Base-by-base conservation (phyloP, 2,113 vertebrate genomes). In the Amphiprion percula region DNA sequence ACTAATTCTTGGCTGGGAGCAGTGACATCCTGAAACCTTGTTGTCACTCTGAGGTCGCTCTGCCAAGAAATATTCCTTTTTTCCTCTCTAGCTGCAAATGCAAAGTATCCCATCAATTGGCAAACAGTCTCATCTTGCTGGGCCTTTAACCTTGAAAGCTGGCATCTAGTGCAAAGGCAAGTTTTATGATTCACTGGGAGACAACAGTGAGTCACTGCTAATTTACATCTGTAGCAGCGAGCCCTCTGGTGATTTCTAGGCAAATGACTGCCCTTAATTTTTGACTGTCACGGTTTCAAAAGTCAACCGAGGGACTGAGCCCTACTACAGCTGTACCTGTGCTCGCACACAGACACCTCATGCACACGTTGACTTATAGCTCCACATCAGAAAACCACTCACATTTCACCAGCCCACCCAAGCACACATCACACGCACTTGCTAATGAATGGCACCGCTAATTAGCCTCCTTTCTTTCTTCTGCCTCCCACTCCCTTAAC, bases 401-500 rank as follows among this genome's bases (percentile, higher is more conserved):
- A 54, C 41, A 84, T 44, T 75, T 74, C 30, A 19, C 54, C 54
- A 63, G 77, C 82, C 89, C 90, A 89, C 88, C 86, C 88, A 75
- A 54, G 62, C 71, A 58, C 75, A 81, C 80, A 83, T 86, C 87
- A 81, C 77, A 90, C 68, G 17, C 74, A 69, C 41, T 47, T 26
- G 46, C 68, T 88, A 91, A 90, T 87, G 88, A 91, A 90, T 85
- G 87, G 69, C 80, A 79, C 23, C 2, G 4, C 91, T 91, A 91
- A 93, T 94, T 92, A 91, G 85, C 74, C 75, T 64, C 44, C 33
- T 76, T 85, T 66, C 78, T 86, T 86, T 82, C 66, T 83, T 88
- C 33, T 85, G 74, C 85, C 87, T 91, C 88, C 88, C 80, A 75
- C 82, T 91, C 84, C 87, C 90, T 87, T 66, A 86, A 87, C 83